Conservation (phyloP, 2,888 invertebrate genomes). For the Agonopterix alstromeriana region DNA sequence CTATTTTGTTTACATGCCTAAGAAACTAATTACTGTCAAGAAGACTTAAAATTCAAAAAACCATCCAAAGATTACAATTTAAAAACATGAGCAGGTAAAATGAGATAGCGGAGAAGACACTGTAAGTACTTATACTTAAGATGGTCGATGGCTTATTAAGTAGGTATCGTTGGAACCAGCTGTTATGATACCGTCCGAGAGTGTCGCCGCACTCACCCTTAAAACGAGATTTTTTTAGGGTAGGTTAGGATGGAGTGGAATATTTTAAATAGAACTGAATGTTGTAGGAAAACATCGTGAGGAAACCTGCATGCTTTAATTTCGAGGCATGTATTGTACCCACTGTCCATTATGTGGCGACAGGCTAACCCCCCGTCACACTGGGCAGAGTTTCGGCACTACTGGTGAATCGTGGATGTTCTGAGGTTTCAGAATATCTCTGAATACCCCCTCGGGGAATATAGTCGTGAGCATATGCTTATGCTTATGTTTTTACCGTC, state of each 20-base stretch:
- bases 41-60: slow-evolving; percentile 25
- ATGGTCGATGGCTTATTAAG: slow-evolving; percentile 69
- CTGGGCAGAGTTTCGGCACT: too few relatives aligned
- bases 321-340: too few relatives aligned
- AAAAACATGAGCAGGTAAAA: slow-evolving; percentile 65
- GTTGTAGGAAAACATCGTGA: too few relatives aligned
- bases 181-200: slow-evolving; percentile 70
- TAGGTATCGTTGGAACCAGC: slow-evolving; percentile 72
- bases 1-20: background rate
- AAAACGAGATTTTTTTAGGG: slow-evolving; percentile 19
- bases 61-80: slow-evolving; percentile 62
- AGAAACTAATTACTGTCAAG: slow-evolving; percentile 34
- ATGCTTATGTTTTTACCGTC: too few relatives aligned
- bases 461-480: too few relatives aligned
- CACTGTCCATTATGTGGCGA: too few relatives aligned
- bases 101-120: slow-evolving; percentile 25
- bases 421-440: too few relatives aligned
- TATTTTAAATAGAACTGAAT: background rate
- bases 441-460: too few relatives aligned
- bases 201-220: slow-evolving; percentile 69
- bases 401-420: too few relatives aligned
- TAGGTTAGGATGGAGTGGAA: slow-evolving; percentile 25
- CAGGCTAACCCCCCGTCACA: too few relatives aligned
- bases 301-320: too few relatives aligned
- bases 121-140: slow-evolving; percentile 28